Evolutionary conservation across 1,140 invertebrate genomes (phyloP).

Genomic region (Drosophila funebris): DNA sequence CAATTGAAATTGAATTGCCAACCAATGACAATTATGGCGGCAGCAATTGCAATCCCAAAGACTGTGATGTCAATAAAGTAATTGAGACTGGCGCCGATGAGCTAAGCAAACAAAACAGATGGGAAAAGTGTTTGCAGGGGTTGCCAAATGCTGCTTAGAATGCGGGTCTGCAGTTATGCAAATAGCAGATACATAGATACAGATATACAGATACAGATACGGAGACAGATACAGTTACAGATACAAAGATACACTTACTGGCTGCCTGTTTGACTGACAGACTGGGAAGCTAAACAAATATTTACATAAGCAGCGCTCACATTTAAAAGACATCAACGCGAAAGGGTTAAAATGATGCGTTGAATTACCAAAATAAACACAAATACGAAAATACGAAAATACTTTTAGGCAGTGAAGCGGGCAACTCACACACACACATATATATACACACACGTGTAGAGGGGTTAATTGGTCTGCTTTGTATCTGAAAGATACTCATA

Average conservation of each 20-base stretch:
- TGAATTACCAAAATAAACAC: conserved; percentile 81
- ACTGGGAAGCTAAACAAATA: conserved; percentile 58
- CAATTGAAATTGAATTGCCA: conserved; percentile 56
- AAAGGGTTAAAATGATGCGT: conserved; percentile 75
- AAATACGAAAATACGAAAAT: conserved; percentile 69
- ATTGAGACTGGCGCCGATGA: conserved; percentile 76
- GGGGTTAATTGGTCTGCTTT: conserved; percentile 75
- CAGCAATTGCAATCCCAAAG: conserved; percentile 9
- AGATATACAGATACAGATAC: conserved; percentile 38
- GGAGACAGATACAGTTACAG: conserved; percentile 21
- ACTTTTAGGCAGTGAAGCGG: conserved; percentile 55
- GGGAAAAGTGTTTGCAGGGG: conserved; percentile 41
- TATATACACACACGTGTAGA: conserved; percentile 14
- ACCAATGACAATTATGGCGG: conserved; percentile 43
- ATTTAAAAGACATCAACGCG: conserved; percentile 71
- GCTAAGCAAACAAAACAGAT: conserved; percentile 33
- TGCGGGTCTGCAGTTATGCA: conserved; percentile 58
- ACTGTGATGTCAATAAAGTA: conserved; percentile 70
- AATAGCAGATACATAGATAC: conserved; percentile 31
- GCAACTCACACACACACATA: conserved; percentile 2
- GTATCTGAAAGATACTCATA: conserved; percentile 62
- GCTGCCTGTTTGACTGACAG: conserved; percentile 22
- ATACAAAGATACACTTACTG: conserved; percentile 14
- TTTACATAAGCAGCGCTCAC: conserved; percentile 69
- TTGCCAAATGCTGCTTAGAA: conserved; percentile 38